phyloP scores from a whole-genome alignment of 2,113 vertebrate genomes.

The Mobula birostris region DNA sequence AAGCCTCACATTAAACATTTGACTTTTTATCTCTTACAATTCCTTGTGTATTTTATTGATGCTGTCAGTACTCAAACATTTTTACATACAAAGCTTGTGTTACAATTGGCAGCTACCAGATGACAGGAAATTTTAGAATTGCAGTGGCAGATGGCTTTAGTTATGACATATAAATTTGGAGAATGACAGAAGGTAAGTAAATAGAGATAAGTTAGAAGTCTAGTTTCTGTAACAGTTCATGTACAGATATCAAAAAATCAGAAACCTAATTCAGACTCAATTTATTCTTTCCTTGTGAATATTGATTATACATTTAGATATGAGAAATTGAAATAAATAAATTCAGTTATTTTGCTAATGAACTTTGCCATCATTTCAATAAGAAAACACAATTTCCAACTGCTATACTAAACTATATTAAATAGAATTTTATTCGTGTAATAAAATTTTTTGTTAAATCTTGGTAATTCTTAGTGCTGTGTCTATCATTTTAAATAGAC shows the following conservation, averaged over 20 bases:
- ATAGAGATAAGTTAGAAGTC: not conserved
- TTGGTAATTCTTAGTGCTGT: not conserved
- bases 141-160: conserved; percentile 11
- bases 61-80: not conserved
- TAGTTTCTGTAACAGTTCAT: not conserved
- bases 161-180: not conserved
- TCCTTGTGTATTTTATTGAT: conserved; percentile 21
- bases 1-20: conserved; percentile 4
- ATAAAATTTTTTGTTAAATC: not conserved
- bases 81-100: not conserved
- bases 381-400: not conserved
- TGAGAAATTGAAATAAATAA: not conserved
- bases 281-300: not conserved
- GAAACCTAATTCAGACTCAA: not conserved
- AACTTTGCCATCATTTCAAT: not conserved
- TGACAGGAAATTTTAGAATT: not conserved
- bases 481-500: not conserved
- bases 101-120: conserved; percentile 12
- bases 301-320: not conserved
- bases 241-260: conserved; percentile 12
- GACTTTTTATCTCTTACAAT: conserved; percentile 17
- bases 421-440: not conserved
- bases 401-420: not conserved
- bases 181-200: not conserved
- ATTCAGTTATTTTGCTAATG: not conserved